Percentiles rank a stretch among this genome's conserved stretches.
These are phyloP conservation scores for Lagria hirta DNA, from an alignment of 2,888 invertebrate genomes.

Conservation along the genomic window DNA sequence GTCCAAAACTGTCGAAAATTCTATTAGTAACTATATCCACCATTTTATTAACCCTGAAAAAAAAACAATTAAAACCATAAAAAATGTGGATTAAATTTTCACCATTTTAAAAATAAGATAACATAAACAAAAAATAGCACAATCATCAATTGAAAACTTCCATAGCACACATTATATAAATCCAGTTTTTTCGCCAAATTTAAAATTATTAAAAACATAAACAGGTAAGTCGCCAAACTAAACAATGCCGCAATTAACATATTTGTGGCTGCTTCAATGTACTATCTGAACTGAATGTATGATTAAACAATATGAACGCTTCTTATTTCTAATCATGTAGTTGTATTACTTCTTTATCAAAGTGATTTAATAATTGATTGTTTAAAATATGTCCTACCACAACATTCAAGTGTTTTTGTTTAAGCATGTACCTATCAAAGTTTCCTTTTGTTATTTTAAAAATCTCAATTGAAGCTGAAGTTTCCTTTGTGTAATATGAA, in stretches of 20 bases:
- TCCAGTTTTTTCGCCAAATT: constrained; percentile 15
- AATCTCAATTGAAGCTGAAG: too few species aligned
- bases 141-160: constrained; percentile 39
- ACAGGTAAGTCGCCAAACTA: constrained; percentile 10
- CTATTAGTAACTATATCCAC: constrained; percentile 60
- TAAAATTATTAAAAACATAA: constrained; percentile 13
- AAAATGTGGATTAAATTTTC: constrained; percentile 18
- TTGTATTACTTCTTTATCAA: too few species aligned
- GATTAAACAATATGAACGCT: too few species aligned
- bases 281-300: too few species aligned
- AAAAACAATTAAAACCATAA: constrained; percentile 24
- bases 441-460: not conserved
- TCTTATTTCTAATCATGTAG: too few species aligned
- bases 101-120: constrained; percentile 45
- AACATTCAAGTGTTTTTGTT: too few species aligned
- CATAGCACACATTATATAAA: constrained; percentile 17
- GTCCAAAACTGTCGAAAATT: constrained; percentile 58
- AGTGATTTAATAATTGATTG: too few species aligned
- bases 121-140: constrained; percentile 46
- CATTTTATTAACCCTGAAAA: constrained; percentile 60
- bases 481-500: constrained; percentile 3
- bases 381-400: too few species aligned
- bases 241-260: constrained; percentile 13
- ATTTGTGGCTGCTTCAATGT: constrained; percentile 7
- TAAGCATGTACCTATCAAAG: not conserved